Evolutionary conservation across 2,888 invertebrate species (phyloP), one percentile per base, ranked within the genome.

Genomic region (Cephus rjabovi): DNA sequence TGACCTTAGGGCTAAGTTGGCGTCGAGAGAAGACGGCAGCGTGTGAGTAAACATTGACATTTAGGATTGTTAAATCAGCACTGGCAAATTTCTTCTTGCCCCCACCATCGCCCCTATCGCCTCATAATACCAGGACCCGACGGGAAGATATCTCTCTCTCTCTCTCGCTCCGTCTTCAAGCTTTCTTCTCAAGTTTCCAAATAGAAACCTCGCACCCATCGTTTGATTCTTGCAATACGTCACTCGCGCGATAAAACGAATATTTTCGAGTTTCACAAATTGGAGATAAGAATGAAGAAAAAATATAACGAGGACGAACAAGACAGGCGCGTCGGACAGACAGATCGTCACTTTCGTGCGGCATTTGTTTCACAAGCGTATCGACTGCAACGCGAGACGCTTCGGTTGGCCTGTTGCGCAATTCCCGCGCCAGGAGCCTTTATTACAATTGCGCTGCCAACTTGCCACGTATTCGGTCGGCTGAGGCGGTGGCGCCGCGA

Each of bases 21-120:
- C 82, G 76, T 79, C 80, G 75, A 40, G 68, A 76, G 75, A 79
- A 80, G 75, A 79, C 75, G 40, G 31, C 15, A 56, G 35, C 79
- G 35, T 73, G 69, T 69, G 75, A 77, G 78, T 83, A 84, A 86
- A 84, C 83, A 86, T 85, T 85, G 84, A 82, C 81, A 86, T 85
- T 86, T 84, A 79, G 76, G 77, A 71, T 71, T 71, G 71, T 71
- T 71, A 71, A 71, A 71, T 11, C 71, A 6, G 15, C 30, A 6
- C 12, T 12, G 71, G 33, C 12, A 23, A 71, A 71, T 71, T 71
- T 71, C 71, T 71, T 71, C 12, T 33, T n/a, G 3, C 4, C 71
- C 71, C 15, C 11, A 0, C 12, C 31, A 3, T 1, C 30, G 3
- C 31, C 33, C n/a, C 70, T 70, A 9, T 15, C 71, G 4, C 2